Evolutionary conservation across 2,797 vertebrate genomes (phyloP), one percentile per base, ranked within the genome.

Genomic region (Melopsittacus undulatus): DNA sequence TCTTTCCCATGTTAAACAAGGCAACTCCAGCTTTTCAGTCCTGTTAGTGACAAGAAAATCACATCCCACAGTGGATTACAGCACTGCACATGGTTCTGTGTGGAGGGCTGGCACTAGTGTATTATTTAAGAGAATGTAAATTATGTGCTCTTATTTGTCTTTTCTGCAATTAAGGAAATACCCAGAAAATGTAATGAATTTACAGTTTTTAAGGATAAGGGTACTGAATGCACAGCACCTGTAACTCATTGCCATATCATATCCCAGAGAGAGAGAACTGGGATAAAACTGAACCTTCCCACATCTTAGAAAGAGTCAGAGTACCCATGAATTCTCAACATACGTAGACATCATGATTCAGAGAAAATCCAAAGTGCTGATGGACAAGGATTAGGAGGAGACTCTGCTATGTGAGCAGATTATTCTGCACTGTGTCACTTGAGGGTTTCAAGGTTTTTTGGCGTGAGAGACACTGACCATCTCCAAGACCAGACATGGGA

Each of bases 381-480:
- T 5, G 7, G 1, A 3, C 10, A 32, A 4, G 30, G 63, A 54
- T 89, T 15, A 17, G 48, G 32, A 85, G 81, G 8, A 34, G 48
- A 29, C 9, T 22, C 43, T 64, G 63, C 63, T 70, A 38, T 24
- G 36, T 15, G 62, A 66, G 46, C 66, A 74, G 67, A 48, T 67
- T 21, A 18, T 61, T 51, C 61, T 2, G 26, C 29, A 46, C 54
- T 32, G 2, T 2, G 30, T 15, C 36, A 5, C 27, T 11, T 13
- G 3, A 40, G 34, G 46, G 20, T 48, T 80, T 49, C 40, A 3
- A 0, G 7, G 5, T 12, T 13, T 67, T 80, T 67, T 54, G 64
- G n/a, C 0, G 0, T 2, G 17, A 69, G 49, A 11, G 22, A 46
- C 18, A 11, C 23, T 20, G 45, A 36, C 13, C 14, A 1, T 36